Evolutionary conservation across 2,113 vertebrate species (phyloP).

Genomic region (Xiphophorus maculatus): DNA sequence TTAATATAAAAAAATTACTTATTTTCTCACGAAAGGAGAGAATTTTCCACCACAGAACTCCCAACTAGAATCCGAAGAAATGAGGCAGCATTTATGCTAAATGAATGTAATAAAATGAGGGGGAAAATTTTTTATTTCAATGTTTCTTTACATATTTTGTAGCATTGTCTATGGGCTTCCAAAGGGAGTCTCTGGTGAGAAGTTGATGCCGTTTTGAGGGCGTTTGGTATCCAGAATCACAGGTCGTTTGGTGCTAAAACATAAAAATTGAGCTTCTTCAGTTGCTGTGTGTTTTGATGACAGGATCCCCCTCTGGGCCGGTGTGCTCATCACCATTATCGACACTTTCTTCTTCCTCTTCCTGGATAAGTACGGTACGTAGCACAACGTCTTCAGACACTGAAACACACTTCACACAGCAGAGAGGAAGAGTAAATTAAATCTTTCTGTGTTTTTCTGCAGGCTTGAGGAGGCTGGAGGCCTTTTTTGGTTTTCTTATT

Average conservation of each 20-base stretch:
- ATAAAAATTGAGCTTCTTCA: not conserved
- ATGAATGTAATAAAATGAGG: too few species aligned
- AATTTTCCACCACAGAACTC: too few species aligned
- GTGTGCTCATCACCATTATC: slow-evolving; percentile 94
- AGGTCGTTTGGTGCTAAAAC: not conserved
- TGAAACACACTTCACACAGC: not conserved
- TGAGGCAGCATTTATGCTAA: too few species aligned
- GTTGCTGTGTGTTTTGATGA: not conserved
- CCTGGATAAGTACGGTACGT: slow-evolving; percentile 93
- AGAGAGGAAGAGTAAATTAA: not conserved
- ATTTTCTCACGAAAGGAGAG: too few species aligned
- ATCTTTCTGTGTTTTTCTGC: slow-evolving; percentile 14
- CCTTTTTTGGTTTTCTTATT: slow-evolving; percentile 94
- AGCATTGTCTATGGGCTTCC: too few species aligned
- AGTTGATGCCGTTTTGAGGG: too few species aligned
- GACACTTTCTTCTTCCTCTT: slow-evolving; percentile 96
- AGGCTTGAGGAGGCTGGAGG: slow-evolving; percentile 94
- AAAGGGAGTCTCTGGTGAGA: too few species aligned
- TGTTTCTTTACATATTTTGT: too few species aligned
- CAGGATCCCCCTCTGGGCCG: slow-evolving; percentile 93
- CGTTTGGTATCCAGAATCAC: not conserved
- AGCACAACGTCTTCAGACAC: not conserved
- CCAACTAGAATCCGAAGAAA: too few species aligned
- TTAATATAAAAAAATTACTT: too few species aligned
- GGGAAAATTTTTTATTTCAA: too few species aligned